phyloP scores from a whole-genome alignment of 2,797 vertebrate species.

The Corythornis leucogaster region DNA sequence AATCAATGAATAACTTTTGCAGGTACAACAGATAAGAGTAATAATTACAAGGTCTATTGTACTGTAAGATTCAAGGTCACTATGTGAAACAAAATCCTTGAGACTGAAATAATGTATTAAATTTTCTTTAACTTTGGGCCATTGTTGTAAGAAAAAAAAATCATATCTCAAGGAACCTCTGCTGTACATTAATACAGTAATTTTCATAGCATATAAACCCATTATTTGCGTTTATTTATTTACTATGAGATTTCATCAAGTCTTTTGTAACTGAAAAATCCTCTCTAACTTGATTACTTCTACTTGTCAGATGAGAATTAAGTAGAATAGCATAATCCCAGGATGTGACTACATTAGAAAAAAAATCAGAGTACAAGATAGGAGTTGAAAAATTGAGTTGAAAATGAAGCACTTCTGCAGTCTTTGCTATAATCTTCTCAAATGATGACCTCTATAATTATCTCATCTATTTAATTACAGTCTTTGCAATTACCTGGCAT shows the following conservation, averaged over 20 bases:
- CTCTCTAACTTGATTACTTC: not conserved
- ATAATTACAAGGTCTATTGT: not conserved
- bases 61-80: not conserved
- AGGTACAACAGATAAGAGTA: not conserved
- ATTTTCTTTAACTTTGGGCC: not conserved
- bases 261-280: constrained; percentile 12
- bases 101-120: not conserved
- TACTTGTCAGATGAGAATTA: not conserved
- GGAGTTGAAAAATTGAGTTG: constrained; percentile 10
- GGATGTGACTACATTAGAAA: not conserved
- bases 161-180: not conserved
- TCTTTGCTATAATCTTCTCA: constrained; percentile 5
- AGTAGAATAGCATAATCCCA: not conserved
- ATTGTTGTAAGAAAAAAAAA: not conserved
- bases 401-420: constrained; percentile 10
- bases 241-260: not conserved
- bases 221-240: not conserved
- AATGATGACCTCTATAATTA: constrained; percentile 60
- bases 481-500: constrained; percentile 10
- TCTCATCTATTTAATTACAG: constrained; percentile 54
- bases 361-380: not conserved
- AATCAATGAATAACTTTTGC: not conserved
- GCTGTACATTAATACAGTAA: not conserved
- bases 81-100: not conserved
- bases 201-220: not conserved